phyloP scores from a whole-genome alignment of 2,113 vertebrate species.

The Onychostoma macrolepis region DNA sequence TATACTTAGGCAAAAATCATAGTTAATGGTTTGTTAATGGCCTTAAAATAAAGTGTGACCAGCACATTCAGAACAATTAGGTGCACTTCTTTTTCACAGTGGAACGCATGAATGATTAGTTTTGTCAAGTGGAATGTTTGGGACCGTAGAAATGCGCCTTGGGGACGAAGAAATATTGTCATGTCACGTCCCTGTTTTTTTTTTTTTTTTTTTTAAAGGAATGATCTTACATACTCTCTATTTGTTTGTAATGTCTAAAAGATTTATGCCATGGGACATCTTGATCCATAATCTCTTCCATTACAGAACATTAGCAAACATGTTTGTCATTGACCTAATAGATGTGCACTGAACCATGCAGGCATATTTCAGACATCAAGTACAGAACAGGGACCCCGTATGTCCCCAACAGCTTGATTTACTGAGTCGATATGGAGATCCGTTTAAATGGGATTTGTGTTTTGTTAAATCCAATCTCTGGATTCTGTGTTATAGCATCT shows the following conservation, averaged over 20 bases:
- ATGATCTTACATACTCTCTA: not conserved
- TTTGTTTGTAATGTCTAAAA: not conserved
- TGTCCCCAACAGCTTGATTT: conserved; percentile 39
- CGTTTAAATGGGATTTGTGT: not conserved
- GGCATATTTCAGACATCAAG: conserved; percentile 18
- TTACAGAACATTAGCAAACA: conserved; percentile 36
- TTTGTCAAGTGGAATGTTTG: not conserved
- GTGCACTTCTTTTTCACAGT: not conserved
- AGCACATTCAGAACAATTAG: not conserved
- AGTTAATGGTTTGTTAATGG: no score
- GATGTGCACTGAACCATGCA: conserved; percentile 7
- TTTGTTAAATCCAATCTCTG: not conserved
- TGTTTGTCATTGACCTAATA: conserved; percentile 32
- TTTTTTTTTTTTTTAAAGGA: not conserved
- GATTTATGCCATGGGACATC: conserved; percentile 30
- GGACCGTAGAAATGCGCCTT: not conserved
- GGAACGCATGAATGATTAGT: not conserved
- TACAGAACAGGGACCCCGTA: not conserved
- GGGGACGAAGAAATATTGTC: not conserved
- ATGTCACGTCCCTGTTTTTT: no score
- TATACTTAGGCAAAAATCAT: no score
- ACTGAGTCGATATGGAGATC: conserved; percentile 38
- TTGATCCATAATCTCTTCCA: conserved; percentile 1
- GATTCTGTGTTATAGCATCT: not conserved
- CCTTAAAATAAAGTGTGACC: no score